Evolutionary conservation across 2,888 invertebrate species (phyloP).

Genomic region (Belgica antarctica): DNA sequence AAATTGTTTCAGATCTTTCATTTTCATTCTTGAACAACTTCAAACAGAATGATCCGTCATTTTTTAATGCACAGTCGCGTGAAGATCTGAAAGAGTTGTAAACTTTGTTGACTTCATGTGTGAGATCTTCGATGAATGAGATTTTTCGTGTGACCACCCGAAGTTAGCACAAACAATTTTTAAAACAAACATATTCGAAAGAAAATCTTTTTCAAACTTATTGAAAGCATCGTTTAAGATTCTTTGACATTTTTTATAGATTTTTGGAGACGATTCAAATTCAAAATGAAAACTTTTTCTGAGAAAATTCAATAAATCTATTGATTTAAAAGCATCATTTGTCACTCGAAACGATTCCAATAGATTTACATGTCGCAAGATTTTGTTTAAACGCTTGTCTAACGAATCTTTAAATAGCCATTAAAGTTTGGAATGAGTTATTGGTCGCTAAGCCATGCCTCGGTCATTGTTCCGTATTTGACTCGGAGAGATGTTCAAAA

Average conservation of each 20-base stretch:
- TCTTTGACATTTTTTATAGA: too few species aligned
- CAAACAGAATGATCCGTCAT: background rate
- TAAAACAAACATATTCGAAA: too few species aligned
- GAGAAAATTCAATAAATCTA: background rate
- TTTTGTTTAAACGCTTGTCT: conserved; percentile 20
- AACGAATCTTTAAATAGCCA: conserved; percentile 22
- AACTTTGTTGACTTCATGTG: background rate
- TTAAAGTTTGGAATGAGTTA: conserved; percentile 22
- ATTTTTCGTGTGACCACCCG: background rate
- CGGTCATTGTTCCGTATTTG: background rate
- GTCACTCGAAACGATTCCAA: background rate
- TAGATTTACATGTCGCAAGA: background rate
- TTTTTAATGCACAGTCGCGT: background rate
- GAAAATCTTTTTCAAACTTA: too few species aligned
- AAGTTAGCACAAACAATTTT: conserved; percentile 13
- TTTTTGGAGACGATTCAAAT: too few species aligned
- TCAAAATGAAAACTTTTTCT: background rate
- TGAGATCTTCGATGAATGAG: conserved; percentile 14
- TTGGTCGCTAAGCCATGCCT: background rate
- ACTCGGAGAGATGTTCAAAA: too few species aligned
- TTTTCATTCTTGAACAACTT: conserved; percentile 5
- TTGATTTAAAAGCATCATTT: conserved; percentile 7
- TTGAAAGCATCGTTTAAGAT: too few species aligned
- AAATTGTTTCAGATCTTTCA: too few species aligned
- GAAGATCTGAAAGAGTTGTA: background rate